Conservation (phyloP, 2,113 vertebrate species). For the Probosciger aterrimus region DNA sequence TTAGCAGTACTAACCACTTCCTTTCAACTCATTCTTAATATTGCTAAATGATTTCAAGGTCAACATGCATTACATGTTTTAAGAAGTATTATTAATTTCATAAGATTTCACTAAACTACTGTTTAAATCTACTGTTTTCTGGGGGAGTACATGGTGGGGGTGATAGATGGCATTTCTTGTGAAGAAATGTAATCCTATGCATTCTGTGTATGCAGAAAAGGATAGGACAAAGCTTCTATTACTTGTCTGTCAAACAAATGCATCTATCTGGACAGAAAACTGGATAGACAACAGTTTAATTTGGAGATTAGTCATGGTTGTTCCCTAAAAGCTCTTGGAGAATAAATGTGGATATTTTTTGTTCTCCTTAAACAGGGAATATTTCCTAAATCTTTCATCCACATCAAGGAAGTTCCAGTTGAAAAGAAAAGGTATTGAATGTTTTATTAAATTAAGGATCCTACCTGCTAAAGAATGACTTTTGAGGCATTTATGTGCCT, state of each 20-base stretch:
- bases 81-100: neutral
- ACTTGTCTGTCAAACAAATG: neutral
- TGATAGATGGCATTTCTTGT: neutral
- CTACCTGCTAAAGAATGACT: neutral
- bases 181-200: neutral
- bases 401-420: conserved; percentile 84
- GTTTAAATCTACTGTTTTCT: neutral
- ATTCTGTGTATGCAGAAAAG: neutral
- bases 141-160: neutral
- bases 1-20: neutral
- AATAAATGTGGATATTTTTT: neutral
- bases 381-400: conserved; percentile 90
- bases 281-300: neutral
- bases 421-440: conserved; percentile 85
- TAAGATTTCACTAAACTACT: neutral
- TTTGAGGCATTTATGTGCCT: neutral
- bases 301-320: neutral
- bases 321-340: neutral
- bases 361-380: conserved; percentile 78
- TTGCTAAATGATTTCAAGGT: neutral
- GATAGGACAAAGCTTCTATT: neutral
- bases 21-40: neutral
- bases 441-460: neutral
- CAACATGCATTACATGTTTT: neutral
- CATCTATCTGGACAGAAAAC: neutral